Percentiles rank a stretch among this genome's conserved stretches.
Evolutionary conservation across 2,113 vertebrate genomes (phyloP).

Genomic region (Engraulis encrasicolus): DNA sequence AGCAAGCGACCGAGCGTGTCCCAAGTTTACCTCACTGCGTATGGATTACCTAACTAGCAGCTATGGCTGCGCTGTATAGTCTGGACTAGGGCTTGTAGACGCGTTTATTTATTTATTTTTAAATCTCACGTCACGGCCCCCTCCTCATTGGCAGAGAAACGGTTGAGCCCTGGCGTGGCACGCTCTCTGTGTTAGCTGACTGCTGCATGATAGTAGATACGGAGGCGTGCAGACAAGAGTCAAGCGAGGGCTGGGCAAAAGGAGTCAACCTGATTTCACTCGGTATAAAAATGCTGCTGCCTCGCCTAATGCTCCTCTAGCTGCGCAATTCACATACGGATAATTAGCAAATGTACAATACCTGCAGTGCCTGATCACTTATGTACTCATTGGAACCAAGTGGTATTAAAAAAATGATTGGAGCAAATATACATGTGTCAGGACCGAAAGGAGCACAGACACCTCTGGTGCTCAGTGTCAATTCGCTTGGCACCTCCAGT

Average conservation of each 20-base stretch:
- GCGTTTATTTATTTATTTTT: background rate
- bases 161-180: background rate
- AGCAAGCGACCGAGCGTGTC: slow-evolving; percentile 45
- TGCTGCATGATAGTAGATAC: background rate
- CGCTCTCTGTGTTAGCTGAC: background rate
- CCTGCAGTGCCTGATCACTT: too few species aligned
- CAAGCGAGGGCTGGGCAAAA: background rate
- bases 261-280: background rate
- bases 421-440: too few species aligned
- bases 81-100: background rate
- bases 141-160: background rate
- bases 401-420: too few species aligned
- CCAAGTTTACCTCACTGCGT: slow-evolving; percentile 50
- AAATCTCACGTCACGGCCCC: background rate
- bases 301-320: too few species aligned
- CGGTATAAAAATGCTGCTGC: too few species aligned
- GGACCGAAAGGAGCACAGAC: background rate
- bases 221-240: background rate
- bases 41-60: slow-evolving; percentile 26
- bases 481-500: too few species aligned
- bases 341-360: too few species aligned
- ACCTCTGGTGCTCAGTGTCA: background rate
- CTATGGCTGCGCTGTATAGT: background rate
- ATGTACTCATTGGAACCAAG: too few species aligned
- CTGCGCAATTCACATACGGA: too few species aligned